Percentiles rank a stretch among this genome's conserved stretches.
phyloP scores from a whole-genome alignment of 2,113 vertebrate species.

The Muntiacus reevesi region DNA sequence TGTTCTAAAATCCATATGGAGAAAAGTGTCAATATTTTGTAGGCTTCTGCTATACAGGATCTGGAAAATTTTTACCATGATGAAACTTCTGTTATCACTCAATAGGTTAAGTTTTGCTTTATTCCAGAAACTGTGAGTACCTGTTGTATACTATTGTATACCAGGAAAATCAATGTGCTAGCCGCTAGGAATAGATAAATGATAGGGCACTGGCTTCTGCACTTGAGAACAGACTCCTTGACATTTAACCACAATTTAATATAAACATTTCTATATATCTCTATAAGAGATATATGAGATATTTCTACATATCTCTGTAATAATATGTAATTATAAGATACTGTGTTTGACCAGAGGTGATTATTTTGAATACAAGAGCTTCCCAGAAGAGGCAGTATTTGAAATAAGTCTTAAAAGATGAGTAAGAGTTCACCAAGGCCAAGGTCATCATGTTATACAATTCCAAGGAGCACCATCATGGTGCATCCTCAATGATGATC shows the following conservation, averaged over 20 bases:
- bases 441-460: neutral
- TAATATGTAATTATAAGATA: neutral
- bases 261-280: neutral
- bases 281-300: neutral
- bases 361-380: neutral
- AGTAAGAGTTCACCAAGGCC: neutral
- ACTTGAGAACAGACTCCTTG: neutral
- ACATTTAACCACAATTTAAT: neutral
- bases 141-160: neutral
- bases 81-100: neutral
- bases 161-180: neutral
- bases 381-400: neutral
- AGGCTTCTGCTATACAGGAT: neutral
- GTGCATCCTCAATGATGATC: no score
- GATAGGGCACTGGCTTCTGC: neutral
- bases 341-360: neutral
- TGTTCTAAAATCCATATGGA: neutral
- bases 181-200: neutral
- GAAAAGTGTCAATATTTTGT: constrained; percentile 14
- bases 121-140: neutral
- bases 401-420: neutral
- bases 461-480: neutral
- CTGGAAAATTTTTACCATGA: neutral
- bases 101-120: neutral
- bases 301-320: neutral